Evolutionary conservation across 2,888 invertebrate genomes (phyloP).

Genomic region (Uloborus plumipes): DNA sequence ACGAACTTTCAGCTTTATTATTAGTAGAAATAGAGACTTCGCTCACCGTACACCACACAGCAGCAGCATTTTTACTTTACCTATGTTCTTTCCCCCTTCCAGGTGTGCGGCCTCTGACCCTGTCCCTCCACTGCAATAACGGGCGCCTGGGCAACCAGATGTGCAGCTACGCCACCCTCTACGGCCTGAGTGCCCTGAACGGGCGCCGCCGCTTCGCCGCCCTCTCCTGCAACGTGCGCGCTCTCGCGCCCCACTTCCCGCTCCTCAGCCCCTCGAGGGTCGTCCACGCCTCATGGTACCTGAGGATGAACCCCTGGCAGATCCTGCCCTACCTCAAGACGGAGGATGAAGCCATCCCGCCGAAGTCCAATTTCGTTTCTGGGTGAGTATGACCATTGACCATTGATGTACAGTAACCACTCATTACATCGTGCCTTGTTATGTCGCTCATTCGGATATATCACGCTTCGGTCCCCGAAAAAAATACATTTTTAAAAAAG

Average conservation of each 20-base stretch:
- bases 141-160: conserved; percentile 53
- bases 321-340: conserved; percentile 16
- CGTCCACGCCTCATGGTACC: not conserved
- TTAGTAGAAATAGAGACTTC: no score
- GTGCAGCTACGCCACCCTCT: conserved; percentile 43
- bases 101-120: conserved; percentile 1
- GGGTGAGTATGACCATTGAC: conserved; percentile 10
- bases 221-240: conserved; percentile 19
- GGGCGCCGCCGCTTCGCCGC: not conserved
- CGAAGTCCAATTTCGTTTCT: conserved; percentile 19
- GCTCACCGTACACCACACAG: not conserved
- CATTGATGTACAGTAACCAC: not conserved
- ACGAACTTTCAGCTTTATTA: no score
- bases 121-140: conserved; percentile 44
- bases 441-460: no score
- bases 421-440: no score
- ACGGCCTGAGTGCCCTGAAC: conserved; percentile 33
- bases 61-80: not conserved
- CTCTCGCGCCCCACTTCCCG: conserved; percentile 15
- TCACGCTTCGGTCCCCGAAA: no score
- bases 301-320: conserved; percentile 16
- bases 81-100: not conserved
- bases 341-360: conserved; percentile 18
- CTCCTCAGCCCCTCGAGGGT: not conserved
- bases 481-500: no score